Percentiles rank a stretch among this genome's conserved stretches.
Conservation (phyloP, 2,113 vertebrate genomes). For the Leuciscus idus region DNA sequence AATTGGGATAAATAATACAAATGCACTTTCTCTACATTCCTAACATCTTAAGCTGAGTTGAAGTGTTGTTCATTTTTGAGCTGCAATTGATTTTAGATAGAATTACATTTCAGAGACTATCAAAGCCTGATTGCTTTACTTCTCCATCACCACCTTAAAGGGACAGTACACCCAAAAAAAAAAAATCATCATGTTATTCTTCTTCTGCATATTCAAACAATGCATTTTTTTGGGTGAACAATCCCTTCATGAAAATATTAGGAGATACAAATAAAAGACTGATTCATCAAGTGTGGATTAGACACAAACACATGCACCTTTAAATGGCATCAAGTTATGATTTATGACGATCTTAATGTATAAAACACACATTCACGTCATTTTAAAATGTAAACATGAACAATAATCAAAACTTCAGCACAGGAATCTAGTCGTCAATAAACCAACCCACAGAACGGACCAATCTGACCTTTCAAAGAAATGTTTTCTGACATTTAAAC, state of each 20-base stretch:
- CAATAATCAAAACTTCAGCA: slow-evolving; percentile 22
- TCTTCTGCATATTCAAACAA: neutral
- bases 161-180: neutral
- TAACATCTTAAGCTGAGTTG: neutral
- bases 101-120: neutral
- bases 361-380: slow-evolving; percentile 23
- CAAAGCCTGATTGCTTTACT: neutral
- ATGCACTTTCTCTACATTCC: slow-evolving; percentile 34
- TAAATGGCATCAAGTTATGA: neutral
- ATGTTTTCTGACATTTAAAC: neutral
- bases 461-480: neutral
- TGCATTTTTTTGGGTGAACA: neutral
- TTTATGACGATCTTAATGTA: slow-evolving; percentile 9
- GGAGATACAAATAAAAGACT: neutral
- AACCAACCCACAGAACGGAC: neutral
- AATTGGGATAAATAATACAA: slow-evolving; percentile 44
- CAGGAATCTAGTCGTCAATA: neutral
- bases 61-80: neutral
- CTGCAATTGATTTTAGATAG: slow-evolving; percentile 10
- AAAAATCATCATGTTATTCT: no score
- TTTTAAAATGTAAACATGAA: slow-evolving; percentile 31
- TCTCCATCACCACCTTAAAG: neutral
- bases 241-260: neutral
- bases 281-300: neutral
- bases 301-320: slow-evolving; percentile 17